A percentile compares a stretch with the other conserved stretches of the same genome.
phyloP scores from a whole-genome alignment of 2,113 vertebrate genomes.

The Chaetodon auriga region DNA sequence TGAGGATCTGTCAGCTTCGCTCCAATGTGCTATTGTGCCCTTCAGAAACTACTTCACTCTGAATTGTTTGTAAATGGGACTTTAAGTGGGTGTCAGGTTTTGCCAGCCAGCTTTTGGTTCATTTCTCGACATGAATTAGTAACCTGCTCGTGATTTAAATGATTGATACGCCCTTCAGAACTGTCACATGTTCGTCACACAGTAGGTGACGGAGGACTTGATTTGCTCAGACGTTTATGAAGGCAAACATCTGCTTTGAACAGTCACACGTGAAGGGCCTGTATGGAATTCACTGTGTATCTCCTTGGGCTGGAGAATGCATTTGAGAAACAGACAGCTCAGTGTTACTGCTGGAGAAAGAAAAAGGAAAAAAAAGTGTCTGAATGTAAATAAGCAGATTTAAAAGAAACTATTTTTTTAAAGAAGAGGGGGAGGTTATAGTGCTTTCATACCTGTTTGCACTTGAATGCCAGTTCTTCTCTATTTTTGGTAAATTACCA shows the following conservation, averaged over 20 bases:
- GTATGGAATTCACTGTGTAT: slow-evolving; percentile 57
- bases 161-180: slow-evolving; percentile 33
- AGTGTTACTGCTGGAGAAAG: slow-evolving; percentile 1
- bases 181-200: slow-evolving; percentile 29
- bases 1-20: slow-evolving; percentile 77
- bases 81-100: slow-evolving; percentile 52
- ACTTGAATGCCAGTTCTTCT: slow-evolving; percentile 10
- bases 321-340: slow-evolving; percentile 13
- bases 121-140: slow-evolving; percentile 43
- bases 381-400: slow-evolving; percentile 48
- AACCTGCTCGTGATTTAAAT: slow-evolving; percentile 38
- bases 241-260: slow-evolving; percentile 51
- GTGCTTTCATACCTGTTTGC: slow-evolving; percentile 18
- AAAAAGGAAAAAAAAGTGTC: slow-evolving; percentile 19
- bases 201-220: slow-evolving; percentile 34
- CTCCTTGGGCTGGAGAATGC: slow-evolving; percentile 44
- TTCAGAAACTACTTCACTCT: slow-evolving; percentile 54
- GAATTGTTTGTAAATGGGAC: slow-evolving; percentile 55
- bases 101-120: slow-evolving; percentile 33
- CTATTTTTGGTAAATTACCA: slow-evolving; percentile 29
- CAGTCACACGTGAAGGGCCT: slow-evolving; percentile 18
- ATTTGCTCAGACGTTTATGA: slow-evolving; percentile 53
- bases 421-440: neutral
- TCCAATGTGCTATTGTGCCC: slow-evolving; percentile 58
- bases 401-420: slow-evolving; percentile 13